Percentiles rank a stretch among this genome's conserved stretches.
These are phyloP conservation scores for Cephus pygmeus DNA, from an alignment of 2,888 invertebrate species.

Conservation along the genomic window DNA sequence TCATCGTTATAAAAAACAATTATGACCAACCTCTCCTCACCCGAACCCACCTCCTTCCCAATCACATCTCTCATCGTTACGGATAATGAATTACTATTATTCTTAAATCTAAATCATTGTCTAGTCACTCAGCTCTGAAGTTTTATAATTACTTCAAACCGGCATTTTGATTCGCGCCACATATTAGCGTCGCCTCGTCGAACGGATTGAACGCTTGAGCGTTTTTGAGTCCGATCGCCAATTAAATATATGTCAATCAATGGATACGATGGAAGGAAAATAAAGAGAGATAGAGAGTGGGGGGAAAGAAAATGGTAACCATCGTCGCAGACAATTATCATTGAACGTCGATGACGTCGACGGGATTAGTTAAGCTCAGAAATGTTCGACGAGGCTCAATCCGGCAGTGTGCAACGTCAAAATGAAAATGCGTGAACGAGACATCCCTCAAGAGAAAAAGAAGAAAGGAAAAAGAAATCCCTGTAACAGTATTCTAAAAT, in stretches of 20 bases:
- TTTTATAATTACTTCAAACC: background rate
- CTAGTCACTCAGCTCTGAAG: background rate
- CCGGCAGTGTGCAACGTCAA: slow-evolving; percentile 5
- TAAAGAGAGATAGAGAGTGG: background rate
- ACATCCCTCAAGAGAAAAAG: background rate
- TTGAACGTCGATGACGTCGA: background rate
- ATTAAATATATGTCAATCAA: background rate
- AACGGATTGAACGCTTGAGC: background rate
- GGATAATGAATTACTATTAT: background rate
- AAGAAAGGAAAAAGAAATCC: slow-evolving; percentile 7
- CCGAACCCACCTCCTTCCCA: background rate
- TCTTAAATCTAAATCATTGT: background rate
- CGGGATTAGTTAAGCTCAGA: slow-evolving; percentile 9
- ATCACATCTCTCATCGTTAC: background rate
- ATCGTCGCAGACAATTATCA: background rate
- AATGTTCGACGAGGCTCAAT: slow-evolving; percentile 8
- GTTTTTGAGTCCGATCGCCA: background rate
- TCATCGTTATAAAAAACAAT: background rate
- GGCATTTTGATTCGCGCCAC: background rate
- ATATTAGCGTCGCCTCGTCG: background rate
- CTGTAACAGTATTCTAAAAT: slow-evolving; percentile 27
- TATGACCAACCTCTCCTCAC: background rate
- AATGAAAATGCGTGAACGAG: background rate
- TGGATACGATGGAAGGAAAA: background rate
- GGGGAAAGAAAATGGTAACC: background rate